Evolutionary conservation across 2,888 invertebrate species (phyloP).

Genomic region (Acrobasis consociella): DNA sequence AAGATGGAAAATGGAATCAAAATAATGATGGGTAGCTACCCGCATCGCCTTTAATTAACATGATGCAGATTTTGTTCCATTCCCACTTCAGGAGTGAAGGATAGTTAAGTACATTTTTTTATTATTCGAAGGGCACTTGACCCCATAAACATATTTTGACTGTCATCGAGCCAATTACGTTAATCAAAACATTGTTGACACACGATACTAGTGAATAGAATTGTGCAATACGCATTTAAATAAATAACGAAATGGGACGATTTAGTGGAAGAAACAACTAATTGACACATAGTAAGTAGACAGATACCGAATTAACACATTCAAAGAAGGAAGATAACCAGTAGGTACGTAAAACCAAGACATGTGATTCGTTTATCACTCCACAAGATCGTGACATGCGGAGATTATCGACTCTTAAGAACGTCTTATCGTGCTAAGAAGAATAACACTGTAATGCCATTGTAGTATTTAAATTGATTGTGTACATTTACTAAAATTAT

Average conservation of each 20-base stretch:
- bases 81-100: too few relatives aligned
- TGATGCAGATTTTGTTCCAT: too few relatives aligned
- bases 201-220: neutral
- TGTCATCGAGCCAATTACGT: neutral
- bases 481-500: neutral
- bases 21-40: too few relatives aligned
- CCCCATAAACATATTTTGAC: neutral
- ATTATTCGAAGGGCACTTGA: neutral
- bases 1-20: too few relatives aligned
- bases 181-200: neutral
- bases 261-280: neutral
- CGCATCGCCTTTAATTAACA: too few relatives aligned
- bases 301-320: neutral
- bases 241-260: too few relatives aligned
- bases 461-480: constrained; percentile 10
- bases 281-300: neutral
- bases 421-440: constrained; percentile 25
- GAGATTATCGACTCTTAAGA: constrained; percentile 54
- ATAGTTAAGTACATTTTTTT: too few relatives aligned
- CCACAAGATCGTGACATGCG: constrained; percentile 61
- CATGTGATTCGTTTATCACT: constrained; percentile 72
- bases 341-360: constrained; percentile 10
- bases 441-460: neutral
- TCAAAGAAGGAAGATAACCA: neutral
- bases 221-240: neutral